Percentiles rank a stretch among this genome's conserved stretches.
phyloP scores from a whole-genome alignment of 2,888 invertebrate species.

The Eulithis testata region DNA sequence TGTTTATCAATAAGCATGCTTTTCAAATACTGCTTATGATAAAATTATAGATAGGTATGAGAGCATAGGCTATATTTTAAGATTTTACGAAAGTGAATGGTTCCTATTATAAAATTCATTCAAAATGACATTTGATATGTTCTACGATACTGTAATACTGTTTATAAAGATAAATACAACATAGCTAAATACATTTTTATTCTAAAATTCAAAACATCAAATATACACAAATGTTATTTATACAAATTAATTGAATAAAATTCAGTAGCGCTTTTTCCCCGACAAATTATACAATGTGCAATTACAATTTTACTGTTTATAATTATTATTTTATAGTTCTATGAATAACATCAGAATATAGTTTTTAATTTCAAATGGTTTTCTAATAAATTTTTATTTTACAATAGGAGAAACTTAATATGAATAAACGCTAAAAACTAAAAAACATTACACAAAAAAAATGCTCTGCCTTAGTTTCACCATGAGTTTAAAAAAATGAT shows the following conservation, averaged over 20 bases:
- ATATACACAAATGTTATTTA: conserved; percentile 15
- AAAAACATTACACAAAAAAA: neutral
- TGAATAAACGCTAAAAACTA: neutral
- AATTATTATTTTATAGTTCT: conserved; percentile 12
- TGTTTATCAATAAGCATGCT: neutral
- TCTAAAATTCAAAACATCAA: conserved; percentile 42
- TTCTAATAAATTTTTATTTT: neutral
- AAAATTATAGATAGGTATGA: neutral
- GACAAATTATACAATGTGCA: conserved; percentile 45
- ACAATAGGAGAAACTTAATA: conserved; percentile 5
- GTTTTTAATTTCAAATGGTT: conserved; percentile 7
- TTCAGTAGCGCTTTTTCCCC: conserved; percentile 84
- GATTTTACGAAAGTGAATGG: conserved; percentile 3
- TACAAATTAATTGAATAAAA: conserved; percentile 50
- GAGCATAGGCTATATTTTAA: neutral
- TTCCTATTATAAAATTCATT: conserved; percentile 35
- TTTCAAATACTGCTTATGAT: neutral
- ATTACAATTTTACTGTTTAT: conserved; percentile 21
- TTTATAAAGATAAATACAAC: conserved; percentile 12
- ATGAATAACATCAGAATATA: conserved; percentile 17
- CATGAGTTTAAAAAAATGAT: no score
- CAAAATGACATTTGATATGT: conserved; percentile 57
- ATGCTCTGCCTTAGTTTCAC: neutral
- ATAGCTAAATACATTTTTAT: conserved; percentile 6
- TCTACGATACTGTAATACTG: conserved; percentile 57